Conservation (phyloP, 92 coral and sea anemone species). For the Meandrina meandrites region DNA sequence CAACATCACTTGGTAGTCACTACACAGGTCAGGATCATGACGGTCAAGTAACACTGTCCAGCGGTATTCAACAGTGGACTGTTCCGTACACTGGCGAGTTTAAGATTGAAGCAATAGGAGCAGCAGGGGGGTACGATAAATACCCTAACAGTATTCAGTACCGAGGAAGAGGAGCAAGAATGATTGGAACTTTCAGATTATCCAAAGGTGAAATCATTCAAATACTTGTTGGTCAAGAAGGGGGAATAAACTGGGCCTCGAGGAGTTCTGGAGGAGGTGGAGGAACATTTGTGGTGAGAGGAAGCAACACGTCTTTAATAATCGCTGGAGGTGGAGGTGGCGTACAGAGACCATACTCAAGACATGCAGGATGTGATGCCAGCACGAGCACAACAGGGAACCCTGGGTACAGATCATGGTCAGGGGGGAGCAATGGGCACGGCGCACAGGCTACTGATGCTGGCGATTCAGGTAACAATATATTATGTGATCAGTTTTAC, state of each 20-base stretch:
- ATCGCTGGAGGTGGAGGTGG: not conserved
- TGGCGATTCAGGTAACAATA: not conserved
- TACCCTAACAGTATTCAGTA: not conserved
- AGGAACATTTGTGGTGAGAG: not conserved
- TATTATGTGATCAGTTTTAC: not conserved
- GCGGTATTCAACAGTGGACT: constrained; percentile 14
- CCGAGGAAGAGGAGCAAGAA: constrained; percentile 5
- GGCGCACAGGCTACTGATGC: not conserved
- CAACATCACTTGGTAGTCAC: constrained; percentile 2
- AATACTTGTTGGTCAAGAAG: not conserved
- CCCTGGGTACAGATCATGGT: constrained; percentile 2
- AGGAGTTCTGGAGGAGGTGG: not conserved
- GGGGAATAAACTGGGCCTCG: not conserved
- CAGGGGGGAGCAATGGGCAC: constrained; percentile 2
- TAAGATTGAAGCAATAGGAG: not conserved
- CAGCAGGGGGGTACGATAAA: not conserved
- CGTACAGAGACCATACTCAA: not conserved
- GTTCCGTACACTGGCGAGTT: not conserved
- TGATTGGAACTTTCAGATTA: not conserved
- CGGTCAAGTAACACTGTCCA: not conserved
- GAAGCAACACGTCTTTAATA: not conserved
- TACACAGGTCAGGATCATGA: not conserved
- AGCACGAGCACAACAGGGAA: not conserved
- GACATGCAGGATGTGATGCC: constrained; percentile 7
- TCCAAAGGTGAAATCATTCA: not conserved